A percentile compares a stretch with the other conserved stretches of the same genome.
phyloP scores from a whole-genome alignment of 2,888 invertebrate species.

The Drepana falcataria region DNA sequence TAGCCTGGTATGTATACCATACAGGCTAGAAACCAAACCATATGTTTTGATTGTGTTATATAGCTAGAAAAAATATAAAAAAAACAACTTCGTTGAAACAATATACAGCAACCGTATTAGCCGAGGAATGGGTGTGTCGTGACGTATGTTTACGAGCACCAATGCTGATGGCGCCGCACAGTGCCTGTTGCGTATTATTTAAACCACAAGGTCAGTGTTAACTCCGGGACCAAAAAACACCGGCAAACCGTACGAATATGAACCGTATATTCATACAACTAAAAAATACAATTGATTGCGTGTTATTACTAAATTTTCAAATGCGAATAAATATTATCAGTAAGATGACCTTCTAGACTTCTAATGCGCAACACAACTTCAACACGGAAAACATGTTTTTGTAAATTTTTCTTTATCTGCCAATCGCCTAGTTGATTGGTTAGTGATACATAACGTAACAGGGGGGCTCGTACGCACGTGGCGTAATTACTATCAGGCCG shows the following conservation, averaged over 20 bases:
- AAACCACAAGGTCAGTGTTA: slow-evolving; percentile 57
- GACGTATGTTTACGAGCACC: slow-evolving; percentile 58
- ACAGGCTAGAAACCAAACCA: no score
- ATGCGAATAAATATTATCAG: slow-evolving; percentile 49
- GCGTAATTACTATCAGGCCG: not conserved
- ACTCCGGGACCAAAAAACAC: slow-evolving; percentile 37
- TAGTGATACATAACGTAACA: not conserved
- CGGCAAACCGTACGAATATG: slow-evolving; percentile 37
- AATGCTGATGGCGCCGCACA: slow-evolving; percentile 36
- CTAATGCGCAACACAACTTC: slow-evolving; percentile 40
- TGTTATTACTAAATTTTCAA: slow-evolving; percentile 21
- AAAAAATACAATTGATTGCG: slow-evolving; percentile 26
- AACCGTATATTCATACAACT: slow-evolving; percentile 38
- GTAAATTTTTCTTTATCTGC: slow-evolving; percentile 11
- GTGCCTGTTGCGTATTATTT: slow-evolving; percentile 67
- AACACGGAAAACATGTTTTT: slow-evolving; percentile 42
- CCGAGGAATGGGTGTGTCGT: slow-evolving; percentile 73
- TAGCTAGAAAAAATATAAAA: slow-evolving; percentile 15
- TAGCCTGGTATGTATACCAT: no score
- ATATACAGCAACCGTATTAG: slow-evolving; percentile 60
- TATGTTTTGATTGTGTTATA: no score
- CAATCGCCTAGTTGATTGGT: not conserved
- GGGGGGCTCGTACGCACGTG: not conserved
- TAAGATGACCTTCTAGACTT: slow-evolving; percentile 41
- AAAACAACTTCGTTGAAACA: slow-evolving; percentile 27